Conservation (phyloP, 2,113 vertebrate genomes). For the Podarcis muralis region DNA sequence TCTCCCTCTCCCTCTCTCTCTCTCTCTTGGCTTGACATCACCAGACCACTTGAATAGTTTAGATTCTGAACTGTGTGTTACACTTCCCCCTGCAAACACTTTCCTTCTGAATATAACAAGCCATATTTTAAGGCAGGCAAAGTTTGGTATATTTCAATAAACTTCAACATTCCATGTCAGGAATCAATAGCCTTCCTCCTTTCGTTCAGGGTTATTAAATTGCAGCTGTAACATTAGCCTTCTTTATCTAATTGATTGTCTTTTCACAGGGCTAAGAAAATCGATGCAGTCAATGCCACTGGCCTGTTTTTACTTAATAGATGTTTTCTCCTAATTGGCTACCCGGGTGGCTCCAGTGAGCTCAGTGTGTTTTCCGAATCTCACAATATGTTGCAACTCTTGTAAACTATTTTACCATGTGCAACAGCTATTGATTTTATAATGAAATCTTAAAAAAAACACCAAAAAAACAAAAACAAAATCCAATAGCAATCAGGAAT, state of each 20-base stretch:
- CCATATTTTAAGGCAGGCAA: slow-evolving; percentile 78
- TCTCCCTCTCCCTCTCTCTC: slow-evolving; percentile 19
- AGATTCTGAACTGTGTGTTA: slow-evolving; percentile 62
- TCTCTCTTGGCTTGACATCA: slow-evolving; percentile 60
- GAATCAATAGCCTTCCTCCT: slow-evolving; percentile 83
- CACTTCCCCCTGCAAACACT: slow-evolving; percentile 51
- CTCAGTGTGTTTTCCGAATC: slow-evolving; percentile 79
- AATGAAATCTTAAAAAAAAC: slow-evolving; percentile 85
- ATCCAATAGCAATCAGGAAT: slow-evolving; percentile 86
- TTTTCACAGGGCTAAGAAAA: slow-evolving; percentile 86
- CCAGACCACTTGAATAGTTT: slow-evolving; percentile 59
- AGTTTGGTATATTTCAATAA: slow-evolving; percentile 82
- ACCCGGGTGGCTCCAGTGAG: slow-evolving; percentile 80
- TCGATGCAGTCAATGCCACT: slow-evolving; percentile 84
- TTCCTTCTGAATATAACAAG: slow-evolving; percentile 48
- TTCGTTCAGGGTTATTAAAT: slow-evolving; percentile 85
- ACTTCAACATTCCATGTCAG: slow-evolving; percentile 78
- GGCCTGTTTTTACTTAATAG: slow-evolving; percentile 83
- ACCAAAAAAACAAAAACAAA: slow-evolving; percentile 56
- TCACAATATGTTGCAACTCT: slow-evolving; percentile 81
- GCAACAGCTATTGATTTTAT: slow-evolving; percentile 86
- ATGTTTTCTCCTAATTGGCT: slow-evolving; percentile 85
- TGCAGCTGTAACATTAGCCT: slow-evolving; percentile 88
- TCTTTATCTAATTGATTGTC: slow-evolving; percentile 88
- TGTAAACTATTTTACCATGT: slow-evolving; percentile 83